phyloP scores from a whole-genome alignment of 2,113 vertebrate species.

The Theristicus caerulescens region DNA sequence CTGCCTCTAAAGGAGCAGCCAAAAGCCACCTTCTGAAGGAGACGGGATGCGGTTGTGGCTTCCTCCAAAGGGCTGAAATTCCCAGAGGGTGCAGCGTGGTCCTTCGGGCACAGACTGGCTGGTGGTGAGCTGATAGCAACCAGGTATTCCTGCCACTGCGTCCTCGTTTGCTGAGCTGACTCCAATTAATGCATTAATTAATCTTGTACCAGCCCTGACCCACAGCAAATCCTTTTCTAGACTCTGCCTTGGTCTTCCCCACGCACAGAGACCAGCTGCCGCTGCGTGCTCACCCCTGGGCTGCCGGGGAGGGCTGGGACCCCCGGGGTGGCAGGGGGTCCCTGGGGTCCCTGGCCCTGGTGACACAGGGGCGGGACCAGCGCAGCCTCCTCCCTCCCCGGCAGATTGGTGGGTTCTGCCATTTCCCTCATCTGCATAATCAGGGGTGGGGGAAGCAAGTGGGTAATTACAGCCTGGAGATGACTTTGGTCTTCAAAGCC shows the following conservation, averaged over 20 bases:
- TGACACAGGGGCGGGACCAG: not conserved
- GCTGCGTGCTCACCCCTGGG: fast-evolving
- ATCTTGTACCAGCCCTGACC: not conserved
- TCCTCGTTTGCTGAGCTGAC: not conserved
- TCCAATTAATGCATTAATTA: not conserved
- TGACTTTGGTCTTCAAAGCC: not conserved
- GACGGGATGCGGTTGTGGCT: not conserved
- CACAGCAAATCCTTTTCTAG: not conserved
- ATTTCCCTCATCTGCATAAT: slow-evolving; percentile 1
- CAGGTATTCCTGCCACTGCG: not conserved
- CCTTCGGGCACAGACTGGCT: not conserved
- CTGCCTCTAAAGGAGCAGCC: not conserved
- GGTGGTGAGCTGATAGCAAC: not conserved
- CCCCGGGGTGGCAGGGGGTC: not conserved
- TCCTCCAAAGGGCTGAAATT: not conserved
- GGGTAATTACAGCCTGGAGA: slow-evolving; percentile 32
- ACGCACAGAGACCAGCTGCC: fast-evolving
- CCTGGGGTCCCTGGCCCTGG: not conserved
- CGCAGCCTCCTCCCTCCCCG: not conserved
- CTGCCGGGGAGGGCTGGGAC: not conserved
- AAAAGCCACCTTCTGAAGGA: not conserved
- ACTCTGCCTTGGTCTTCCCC: not conserved
- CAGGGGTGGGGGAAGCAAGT: not conserved
- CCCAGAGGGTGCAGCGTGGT: not conserved
- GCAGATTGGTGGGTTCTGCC: slow-evolving; percentile 9